phyloP scores from a whole-genome alignment of 2,888 invertebrate species.

The Chelonus formosanus region DNA sequence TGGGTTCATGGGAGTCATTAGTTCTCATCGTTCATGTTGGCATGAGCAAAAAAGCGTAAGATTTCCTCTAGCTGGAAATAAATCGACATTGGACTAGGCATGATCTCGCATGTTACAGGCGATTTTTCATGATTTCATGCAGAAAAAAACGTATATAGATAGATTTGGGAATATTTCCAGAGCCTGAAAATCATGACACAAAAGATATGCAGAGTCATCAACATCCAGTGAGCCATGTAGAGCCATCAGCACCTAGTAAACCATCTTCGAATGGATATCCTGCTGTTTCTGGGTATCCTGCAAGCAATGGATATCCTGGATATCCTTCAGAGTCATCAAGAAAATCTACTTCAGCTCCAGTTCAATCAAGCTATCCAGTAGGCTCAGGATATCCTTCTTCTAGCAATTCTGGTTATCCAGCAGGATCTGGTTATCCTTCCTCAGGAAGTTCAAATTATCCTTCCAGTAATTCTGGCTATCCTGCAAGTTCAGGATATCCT shows the following conservation, averaged over 20 bases:
- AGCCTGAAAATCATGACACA: background rate
- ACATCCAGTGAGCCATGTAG: background rate
- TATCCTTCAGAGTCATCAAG: slow-evolving; percentile 1
- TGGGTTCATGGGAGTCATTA: slow-evolving; percentile 26
- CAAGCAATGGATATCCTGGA: slow-evolving; percentile 35
- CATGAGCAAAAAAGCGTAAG: slow-evolving; percentile 27
- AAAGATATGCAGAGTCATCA: background rate
- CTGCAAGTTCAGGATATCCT: slow-evolving; percentile 36
- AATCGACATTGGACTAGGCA: slow-evolving; percentile 41
- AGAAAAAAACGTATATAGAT: slow-evolving; percentile 22
- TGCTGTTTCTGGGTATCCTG: slow-evolving; percentile 32
- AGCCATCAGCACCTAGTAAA: slow-evolving; percentile 15
- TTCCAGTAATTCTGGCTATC: slow-evolving; percentile 30
- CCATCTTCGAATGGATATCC: slow-evolving; percentile 23
- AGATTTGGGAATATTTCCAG: slow-evolving; percentile 46
- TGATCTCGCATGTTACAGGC: slow-evolving; percentile 38
- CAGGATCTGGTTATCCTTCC: slow-evolving; percentile 31
- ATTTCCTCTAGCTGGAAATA: slow-evolving; percentile 12
- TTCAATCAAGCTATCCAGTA: slow-evolving; percentile 32
- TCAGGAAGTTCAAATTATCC: slow-evolving; percentile 34
- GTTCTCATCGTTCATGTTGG: slow-evolving; percentile 27
- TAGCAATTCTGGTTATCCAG: slow-evolving; percentile 36
- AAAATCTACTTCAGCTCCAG: slow-evolving; percentile 1
- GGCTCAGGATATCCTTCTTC: slow-evolving; percentile 35
- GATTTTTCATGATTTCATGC: slow-evolving; percentile 15